These are phyloP conservation scores for Mus spretus DNA, from an alignment of 2,797 vertebrate genomes.

Conservation along the genomic window DNA sequence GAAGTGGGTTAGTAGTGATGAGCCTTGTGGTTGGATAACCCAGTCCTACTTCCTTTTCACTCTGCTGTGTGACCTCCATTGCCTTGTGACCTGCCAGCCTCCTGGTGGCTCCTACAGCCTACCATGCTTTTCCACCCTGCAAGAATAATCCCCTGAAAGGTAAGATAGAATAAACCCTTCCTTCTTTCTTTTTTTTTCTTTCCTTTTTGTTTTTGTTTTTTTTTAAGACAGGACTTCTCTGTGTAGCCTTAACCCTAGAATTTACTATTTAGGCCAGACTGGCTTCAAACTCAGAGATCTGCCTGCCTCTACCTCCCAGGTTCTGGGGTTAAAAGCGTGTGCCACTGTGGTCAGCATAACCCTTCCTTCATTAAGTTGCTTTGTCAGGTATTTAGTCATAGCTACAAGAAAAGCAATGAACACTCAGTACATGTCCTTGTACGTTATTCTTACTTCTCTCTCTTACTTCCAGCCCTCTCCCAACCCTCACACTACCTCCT, in stretches of 20 bases:
- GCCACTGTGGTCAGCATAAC: background rate
- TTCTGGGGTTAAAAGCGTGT: background rate
- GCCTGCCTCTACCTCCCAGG: background rate
- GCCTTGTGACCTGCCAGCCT: background rate
- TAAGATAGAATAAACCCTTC: background rate
- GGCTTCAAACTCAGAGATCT: background rate
- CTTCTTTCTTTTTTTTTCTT: no score
- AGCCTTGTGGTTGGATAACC: background rate
- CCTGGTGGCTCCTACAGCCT: background rate
- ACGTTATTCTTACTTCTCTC: background rate
- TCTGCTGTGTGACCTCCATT: background rate
- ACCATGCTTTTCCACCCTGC: background rate
- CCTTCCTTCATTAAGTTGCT: background rate
- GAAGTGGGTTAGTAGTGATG: no score
- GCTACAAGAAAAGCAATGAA: background rate
- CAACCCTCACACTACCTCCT: no score
- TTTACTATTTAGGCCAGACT: background rate
- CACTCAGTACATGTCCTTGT: background rate
- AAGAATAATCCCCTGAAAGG: background rate
- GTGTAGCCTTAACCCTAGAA: background rate
- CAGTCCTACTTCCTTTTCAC: background rate
- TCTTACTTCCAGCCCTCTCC: background rate
- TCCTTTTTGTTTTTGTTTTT: background rate
- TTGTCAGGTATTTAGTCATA: background rate
- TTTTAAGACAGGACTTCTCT: background rate